Evolutionary conservation across 1,140 invertebrate species (phyloP).

Genomic region (Ylistrum balloti): DNA sequence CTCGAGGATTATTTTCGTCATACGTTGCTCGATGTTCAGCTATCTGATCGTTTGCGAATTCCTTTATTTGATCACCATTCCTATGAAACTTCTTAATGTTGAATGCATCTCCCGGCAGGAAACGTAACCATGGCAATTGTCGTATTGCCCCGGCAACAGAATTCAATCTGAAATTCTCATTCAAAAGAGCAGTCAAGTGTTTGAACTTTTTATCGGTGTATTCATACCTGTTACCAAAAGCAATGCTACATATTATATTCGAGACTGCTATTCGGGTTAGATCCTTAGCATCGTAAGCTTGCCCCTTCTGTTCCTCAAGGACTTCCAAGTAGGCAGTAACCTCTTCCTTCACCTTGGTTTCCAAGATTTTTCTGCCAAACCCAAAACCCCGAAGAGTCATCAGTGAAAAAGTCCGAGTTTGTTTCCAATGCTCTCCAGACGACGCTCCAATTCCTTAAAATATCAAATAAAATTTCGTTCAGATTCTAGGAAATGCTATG

Average conservation of each 20-base stretch:
- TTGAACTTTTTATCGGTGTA: constrained; percentile 78
- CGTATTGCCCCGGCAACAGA: background rate
- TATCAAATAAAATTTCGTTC: too few species aligned
- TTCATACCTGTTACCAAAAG: constrained; percentile 93
- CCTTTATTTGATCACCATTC: background rate
- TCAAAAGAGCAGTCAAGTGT: constrained; percentile 30
- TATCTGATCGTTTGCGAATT: background rate
- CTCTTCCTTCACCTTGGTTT: constrained; percentile 86
- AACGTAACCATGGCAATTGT: background rate
- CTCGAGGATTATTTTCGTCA: constrained; percentile 59
- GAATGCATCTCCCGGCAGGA: constrained; percentile 65
- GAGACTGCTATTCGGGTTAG: constrained; percentile 86
- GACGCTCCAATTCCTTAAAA: constrained; percentile 79
- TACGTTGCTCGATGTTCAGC: constrained; percentile 49
- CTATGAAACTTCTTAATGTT: background rate
- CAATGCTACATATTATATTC: constrained; percentile 95
- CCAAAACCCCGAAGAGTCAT: constrained; percentile 90
- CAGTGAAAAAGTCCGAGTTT: constrained; percentile 90
- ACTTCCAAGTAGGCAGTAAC: constrained; percentile 54
- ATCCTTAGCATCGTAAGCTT: constrained; percentile 40
- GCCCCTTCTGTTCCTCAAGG: constrained; percentile 45
- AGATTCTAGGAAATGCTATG: too few species aligned
- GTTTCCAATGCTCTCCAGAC: constrained; percentile 91
- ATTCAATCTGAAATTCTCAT: constrained; percentile 8
- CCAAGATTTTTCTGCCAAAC: constrained; percentile 88